Conservation (phyloP, 2,888 invertebrate species). For the Trachelus tabidus region DNA sequence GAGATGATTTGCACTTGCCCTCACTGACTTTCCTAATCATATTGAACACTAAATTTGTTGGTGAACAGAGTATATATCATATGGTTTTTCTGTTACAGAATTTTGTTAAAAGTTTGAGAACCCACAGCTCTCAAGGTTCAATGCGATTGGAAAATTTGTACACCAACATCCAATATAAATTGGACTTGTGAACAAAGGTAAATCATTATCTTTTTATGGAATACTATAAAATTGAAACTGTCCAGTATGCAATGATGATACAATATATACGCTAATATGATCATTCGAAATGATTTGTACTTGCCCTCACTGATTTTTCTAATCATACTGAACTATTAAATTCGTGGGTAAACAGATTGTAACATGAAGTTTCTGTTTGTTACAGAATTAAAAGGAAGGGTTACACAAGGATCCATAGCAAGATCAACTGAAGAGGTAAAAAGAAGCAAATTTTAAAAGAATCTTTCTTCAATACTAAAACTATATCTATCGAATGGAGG, state of each 20-base stretch:
- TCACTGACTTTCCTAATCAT: conserved; percentile 45
- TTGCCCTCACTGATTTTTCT: conserved; percentile 58
- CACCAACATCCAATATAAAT: background rate
- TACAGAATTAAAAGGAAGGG: conserved; percentile 7
- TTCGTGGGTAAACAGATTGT: conserved; percentile 1
- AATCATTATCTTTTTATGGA: background rate
- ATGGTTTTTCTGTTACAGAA: conserved; percentile 15
- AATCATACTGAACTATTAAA: background rate
- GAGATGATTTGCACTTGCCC: conserved; percentile 55
- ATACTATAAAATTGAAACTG: background rate
- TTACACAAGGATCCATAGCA: background rate
- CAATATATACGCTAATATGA: conserved; percentile 58
- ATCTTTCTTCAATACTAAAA: background rate
- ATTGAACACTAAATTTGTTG: conserved; percentile 3
- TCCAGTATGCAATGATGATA: conserved; percentile 33
- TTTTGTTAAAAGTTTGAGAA: background rate
- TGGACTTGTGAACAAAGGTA: background rate
- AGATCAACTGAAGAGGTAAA: background rate
- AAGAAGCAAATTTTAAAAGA: background rate
- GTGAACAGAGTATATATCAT: background rate
- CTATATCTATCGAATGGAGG: no score
- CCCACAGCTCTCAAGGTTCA: background rate
- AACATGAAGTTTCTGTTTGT: conserved; percentile 7
- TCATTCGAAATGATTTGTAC: conserved; percentile 41
- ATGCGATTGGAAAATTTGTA: background rate